These are phyloP conservation scores for Scaptodrosophila latifasciaeformis DNA, from an alignment of 2,888 invertebrate species.

Conservation along the genomic window DNA sequence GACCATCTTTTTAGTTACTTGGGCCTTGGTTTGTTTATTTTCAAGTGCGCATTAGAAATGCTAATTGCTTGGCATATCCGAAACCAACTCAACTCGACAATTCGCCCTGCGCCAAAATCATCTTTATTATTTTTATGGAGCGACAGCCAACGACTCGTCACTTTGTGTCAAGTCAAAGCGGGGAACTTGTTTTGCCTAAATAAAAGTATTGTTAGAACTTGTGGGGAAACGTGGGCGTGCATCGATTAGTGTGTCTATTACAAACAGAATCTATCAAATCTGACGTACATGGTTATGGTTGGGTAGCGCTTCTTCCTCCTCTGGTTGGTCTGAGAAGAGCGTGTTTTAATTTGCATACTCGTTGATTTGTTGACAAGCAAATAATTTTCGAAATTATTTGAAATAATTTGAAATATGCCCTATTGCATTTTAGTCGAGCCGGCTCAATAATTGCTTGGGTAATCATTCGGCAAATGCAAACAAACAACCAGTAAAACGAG, in stretches of 20 bases:
- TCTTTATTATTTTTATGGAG: slow-evolving; percentile 62
- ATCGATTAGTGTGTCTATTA: slow-evolving; percentile 59
- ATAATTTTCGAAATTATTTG: background rate
- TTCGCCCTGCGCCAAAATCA: slow-evolving; percentile 49
- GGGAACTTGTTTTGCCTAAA: slow-evolving; percentile 44
- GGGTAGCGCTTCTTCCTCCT: background rate
- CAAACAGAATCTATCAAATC: slow-evolving; percentile 25
- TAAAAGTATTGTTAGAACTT: slow-evolving; percentile 19
- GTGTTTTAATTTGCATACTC: slow-evolving; percentile 3
- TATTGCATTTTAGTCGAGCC: background rate
- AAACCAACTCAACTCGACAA: background rate
- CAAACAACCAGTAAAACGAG: no score
- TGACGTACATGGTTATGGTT: background rate
- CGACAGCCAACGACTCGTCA: background rate
- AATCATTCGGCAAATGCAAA: no score
- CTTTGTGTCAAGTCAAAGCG: slow-evolving; percentile 3
- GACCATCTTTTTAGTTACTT: no score
- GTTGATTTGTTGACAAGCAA: background rate
- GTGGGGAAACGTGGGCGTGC: slow-evolving; percentile 56
- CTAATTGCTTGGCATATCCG: slow-evolving; percentile 44
- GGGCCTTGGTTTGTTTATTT: background rate
- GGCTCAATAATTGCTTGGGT: background rate
- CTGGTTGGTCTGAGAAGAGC: background rate
- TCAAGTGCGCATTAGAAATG: slow-evolving; percentile 49
- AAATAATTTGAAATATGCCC: background rate